Evolutionary conservation across 2,888 invertebrate species (phyloP).

Genomic region (Pandemis corylana): DNA sequence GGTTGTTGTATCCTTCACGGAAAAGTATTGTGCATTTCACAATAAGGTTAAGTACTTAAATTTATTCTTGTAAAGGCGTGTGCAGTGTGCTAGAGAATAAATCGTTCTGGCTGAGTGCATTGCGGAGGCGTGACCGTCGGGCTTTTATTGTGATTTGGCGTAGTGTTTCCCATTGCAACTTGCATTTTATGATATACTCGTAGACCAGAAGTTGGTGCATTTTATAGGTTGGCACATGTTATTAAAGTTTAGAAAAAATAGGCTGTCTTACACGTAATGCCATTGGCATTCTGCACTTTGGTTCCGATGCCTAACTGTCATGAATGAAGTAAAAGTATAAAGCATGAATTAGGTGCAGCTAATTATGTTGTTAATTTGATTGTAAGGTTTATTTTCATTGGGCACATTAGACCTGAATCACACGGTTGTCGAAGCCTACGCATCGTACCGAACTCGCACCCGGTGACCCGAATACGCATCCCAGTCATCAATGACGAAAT

Average conservation of each 20-base stretch:
- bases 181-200: slow-evolving; percentile 18
- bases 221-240: neutral
- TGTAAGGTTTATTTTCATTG: neutral
- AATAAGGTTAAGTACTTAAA: slow-evolving; percentile 11
- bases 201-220: neutral
- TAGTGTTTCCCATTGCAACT: slow-evolving; percentile 19
- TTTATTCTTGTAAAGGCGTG: slow-evolving; percentile 1
- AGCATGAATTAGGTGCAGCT: too few relatives aligned
- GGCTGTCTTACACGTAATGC: neutral
- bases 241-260: neutral
- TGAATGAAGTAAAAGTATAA: too few relatives aligned
- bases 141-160: slow-evolving; percentile 33
- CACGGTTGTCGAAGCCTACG: slow-evolving; percentile 11
- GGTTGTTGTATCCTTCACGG: slow-evolving; percentile 23
- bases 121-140: slow-evolving; percentile 25
- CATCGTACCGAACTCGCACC: slow-evolving; percentile 19
- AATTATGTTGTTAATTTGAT: too few relatives aligned
- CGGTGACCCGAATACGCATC: slow-evolving; percentile 33
- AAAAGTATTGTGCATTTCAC: slow-evolving; percentile 11
- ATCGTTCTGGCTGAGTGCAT: slow-evolving; percentile 29
- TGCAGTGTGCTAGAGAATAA: neutral
- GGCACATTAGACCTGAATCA: neutral
- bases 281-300: neutral
- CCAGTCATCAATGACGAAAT: slow-evolving; percentile 33
- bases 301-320: too few relatives aligned